phyloP scores from a whole-genome alignment of 2,888 invertebrate genomes.

The Acanthoscelides obtectus region DNA sequence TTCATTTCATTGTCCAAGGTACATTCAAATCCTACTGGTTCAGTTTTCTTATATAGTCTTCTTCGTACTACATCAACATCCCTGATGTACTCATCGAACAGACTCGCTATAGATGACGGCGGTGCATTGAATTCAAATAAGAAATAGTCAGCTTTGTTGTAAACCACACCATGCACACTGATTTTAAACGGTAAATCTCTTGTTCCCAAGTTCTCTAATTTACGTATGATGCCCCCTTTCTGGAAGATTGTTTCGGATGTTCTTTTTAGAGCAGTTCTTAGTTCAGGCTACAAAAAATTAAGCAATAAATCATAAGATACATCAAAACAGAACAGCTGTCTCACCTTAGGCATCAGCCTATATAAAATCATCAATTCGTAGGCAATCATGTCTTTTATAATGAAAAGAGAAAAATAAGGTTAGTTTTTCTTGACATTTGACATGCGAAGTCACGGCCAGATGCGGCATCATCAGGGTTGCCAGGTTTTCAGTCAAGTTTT shows the following conservation, averaged over 20 bases:
- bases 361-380: conserved; percentile 65
- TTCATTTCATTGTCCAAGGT: conserved; percentile 72
- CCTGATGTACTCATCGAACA: conserved; percentile 65
- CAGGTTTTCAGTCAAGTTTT: too few relatives aligned
- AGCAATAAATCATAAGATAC: neutral
- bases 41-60: conserved; percentile 53
- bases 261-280: conserved; percentile 63
- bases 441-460: too few relatives aligned
- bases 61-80: conserved; percentile 73
- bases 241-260: conserved; percentile 67
- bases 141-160: conserved; percentile 64
- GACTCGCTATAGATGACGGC: conserved; percentile 54
- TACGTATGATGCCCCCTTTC: conserved; percentile 72
- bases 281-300: conserved; percentile 54
- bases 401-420: too few relatives aligned
- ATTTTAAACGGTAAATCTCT: conserved; percentile 67
- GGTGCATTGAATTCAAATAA: conserved; percentile 68
- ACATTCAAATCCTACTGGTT: conserved; percentile 50
- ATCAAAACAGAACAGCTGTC: neutral
- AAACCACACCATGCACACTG: conserved; percentile 59
- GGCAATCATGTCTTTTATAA: conserved; percentile 61
- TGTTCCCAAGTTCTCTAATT: conserved; percentile 74
- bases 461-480: too few relatives aligned
- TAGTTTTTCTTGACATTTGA: too few relatives aligned
- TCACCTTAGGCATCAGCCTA: conserved; percentile 60